phyloP scores from a whole-genome alignment of 2,797 vertebrate genomes.

The Micromesistius poutassou region DNA sequence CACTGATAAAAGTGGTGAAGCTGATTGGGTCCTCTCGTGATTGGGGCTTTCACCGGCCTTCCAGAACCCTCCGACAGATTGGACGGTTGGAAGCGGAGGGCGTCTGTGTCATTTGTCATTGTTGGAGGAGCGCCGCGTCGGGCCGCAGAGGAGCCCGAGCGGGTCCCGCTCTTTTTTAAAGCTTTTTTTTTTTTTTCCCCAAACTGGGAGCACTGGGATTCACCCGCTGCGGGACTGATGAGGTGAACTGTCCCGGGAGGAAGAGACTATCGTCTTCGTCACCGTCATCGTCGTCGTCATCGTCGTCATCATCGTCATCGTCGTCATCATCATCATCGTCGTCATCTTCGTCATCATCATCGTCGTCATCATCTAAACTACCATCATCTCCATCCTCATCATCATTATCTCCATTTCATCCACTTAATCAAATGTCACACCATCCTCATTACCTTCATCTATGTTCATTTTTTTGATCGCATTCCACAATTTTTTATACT shows the following conservation, averaged over 20 bases:
- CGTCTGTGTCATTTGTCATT: not conserved
- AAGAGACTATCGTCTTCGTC: not conserved
- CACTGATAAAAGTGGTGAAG: not conserved
- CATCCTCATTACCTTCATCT: not conserved
- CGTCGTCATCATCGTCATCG: not conserved
- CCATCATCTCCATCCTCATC: not conserved
- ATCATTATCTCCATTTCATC: not conserved
- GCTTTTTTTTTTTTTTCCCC: not conserved
- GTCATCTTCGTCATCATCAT: not conserved
- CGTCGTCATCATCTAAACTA: not conserved
- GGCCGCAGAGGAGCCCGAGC: not conserved
- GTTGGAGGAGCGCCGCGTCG: not conserved
- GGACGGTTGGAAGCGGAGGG: not conserved
- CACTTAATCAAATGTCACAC: too few species aligned
- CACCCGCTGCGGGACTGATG: not conserved
- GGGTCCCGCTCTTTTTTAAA: too few species aligned
- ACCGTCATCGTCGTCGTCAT: not conserved
- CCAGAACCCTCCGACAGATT: not conserved
- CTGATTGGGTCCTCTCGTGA: not conserved
- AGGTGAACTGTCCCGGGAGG: too few species aligned
- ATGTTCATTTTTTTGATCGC: not conserved
- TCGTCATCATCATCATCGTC: not conserved
- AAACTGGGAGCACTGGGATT: not conserved
- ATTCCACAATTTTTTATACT: not conserved
- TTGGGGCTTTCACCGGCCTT: not conserved